A percentile compares a stretch with the other conserved stretches of the same genome.
Evolutionary conservation across 2,797 vertebrate genomes (phyloP).

Genomic region (Poeciliopsis presidionis): DNA sequence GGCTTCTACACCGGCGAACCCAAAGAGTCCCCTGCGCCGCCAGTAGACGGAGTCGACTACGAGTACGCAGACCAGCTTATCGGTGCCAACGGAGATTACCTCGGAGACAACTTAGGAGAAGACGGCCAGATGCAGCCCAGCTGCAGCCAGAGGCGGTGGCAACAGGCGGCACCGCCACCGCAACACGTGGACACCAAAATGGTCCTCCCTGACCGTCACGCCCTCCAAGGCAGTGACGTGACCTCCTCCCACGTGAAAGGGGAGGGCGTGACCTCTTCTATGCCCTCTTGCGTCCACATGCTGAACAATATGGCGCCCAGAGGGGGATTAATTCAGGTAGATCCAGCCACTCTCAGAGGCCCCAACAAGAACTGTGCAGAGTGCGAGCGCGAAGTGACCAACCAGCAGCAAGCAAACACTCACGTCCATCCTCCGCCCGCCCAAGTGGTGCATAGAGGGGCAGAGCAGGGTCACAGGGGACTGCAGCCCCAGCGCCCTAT

Average conservation of each 20-base stretch:
- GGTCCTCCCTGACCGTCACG: slow-evolving; percentile 69
- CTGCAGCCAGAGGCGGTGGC: slow-evolving; percentile 89
- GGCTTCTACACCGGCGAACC: slow-evolving; percentile 89
- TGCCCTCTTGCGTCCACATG: slow-evolving; percentile 77
- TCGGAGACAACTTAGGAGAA: slow-evolving; percentile 83
- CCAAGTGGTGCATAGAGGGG: slow-evolving; percentile 74
- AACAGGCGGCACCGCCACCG: slow-evolving; percentile 73
- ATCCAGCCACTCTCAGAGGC: slow-evolving; percentile 79
- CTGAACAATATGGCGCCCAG: slow-evolving; percentile 63
- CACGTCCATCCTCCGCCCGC: slow-evolving; percentile 72
- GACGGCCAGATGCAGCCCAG: slow-evolving; percentile 86
- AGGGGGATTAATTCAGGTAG: slow-evolving; percentile 86
- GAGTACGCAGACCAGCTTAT: slow-evolving; percentile 84
- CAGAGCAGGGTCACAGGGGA: slow-evolving; percentile 67
- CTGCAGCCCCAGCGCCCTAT: slow-evolving; percentile 65
- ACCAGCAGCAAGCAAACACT: slow-evolving; percentile 63
- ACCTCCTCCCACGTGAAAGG: slow-evolving; percentile 76
- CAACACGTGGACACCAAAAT: slow-evolving; percentile 75
- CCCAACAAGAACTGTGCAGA: slow-evolving; percentile 78
- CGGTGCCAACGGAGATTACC: slow-evolving; percentile 81
- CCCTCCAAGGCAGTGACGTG: slow-evolving; percentile 63
- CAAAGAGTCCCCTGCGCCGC: slow-evolving; percentile 81
- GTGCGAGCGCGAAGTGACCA: slow-evolving; percentile 74
- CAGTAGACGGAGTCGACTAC: slow-evolving; percentile 81
- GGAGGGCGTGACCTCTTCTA: slow-evolving; percentile 76